phyloP scores from a whole-genome alignment of 1,140 invertebrate genomes.

The Drosophila ogumai region DNA sequence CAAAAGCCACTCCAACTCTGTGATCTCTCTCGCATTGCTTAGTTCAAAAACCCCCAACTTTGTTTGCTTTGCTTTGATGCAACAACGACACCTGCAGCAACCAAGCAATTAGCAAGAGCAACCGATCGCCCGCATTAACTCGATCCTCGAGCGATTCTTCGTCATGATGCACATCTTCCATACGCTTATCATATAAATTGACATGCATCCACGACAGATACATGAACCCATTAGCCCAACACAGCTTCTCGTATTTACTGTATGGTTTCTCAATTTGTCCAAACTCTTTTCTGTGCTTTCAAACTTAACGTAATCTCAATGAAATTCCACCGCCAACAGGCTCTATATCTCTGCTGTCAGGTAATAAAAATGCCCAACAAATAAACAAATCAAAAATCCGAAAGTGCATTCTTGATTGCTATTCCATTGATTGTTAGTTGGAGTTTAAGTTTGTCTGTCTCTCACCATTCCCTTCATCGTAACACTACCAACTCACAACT shows the following conservation, averaged over 20 bases:
- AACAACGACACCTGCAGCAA: conserved; percentile 42
- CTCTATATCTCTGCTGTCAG: conserved; percentile 73
- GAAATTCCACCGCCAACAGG: conserved; percentile 63
- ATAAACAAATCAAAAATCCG: conserved; percentile 32
- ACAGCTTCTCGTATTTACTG: conserved; percentile 51
- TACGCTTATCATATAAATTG: conserved; percentile 77
- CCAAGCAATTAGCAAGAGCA: conserved; percentile 48
- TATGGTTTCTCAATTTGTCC: conserved; percentile 64
- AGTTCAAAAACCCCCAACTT: conserved; percentile 36
- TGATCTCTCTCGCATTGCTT: conserved; percentile 58
- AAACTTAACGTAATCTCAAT: conserved; percentile 35
- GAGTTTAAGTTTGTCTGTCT: conserved; percentile 79
- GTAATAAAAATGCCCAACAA: conserved; percentile 62
- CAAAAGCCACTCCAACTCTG: conserved; percentile 19
- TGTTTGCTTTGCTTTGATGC: conserved; percentile 51
- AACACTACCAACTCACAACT: neutral
- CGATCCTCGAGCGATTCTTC: conserved; percentile 51
- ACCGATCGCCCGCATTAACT: conserved; percentile 39
- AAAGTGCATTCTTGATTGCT: conserved; percentile 62
- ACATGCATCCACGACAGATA: conserved; percentile 52
- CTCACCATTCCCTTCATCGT: conserved; percentile 32
- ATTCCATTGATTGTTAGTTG: conserved; percentile 77
- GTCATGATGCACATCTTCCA: conserved; percentile 57
- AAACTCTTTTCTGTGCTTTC: conserved; percentile 70
- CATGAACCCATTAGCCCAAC: conserved; percentile 36